Evolutionary conservation across 1,140 invertebrate genomes (phyloP), one percentile per base, ranked within the genome.

Genomic region (Bacillus rossius): DNA sequence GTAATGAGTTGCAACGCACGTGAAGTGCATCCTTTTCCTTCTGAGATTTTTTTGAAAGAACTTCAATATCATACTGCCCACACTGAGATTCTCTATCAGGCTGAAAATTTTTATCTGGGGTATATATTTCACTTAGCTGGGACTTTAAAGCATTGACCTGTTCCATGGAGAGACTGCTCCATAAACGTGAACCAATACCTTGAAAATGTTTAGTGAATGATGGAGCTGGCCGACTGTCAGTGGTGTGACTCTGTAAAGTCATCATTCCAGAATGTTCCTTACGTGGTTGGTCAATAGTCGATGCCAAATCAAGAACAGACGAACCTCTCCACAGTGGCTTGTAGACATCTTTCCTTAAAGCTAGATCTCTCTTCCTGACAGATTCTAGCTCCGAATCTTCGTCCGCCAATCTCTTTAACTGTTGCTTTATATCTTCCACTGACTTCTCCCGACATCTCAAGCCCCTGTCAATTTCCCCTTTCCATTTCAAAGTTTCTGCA

Each of bases 371-470:
- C 25, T 67, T 67, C 45, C 64, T 73, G 0, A 63, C 65, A 1
- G 64, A 65, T 66, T 79, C 77, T 45, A 75, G 49, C 48, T 76
- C 73, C 25, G 75, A 73, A 63, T 80, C 77, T 51, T 77, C 73
- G 4, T 70, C 71, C 8, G 73, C 68, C 1, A 83, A 71, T 68
- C 78, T 81, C 65, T 81, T 78, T 64, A 91, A 89, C 62, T 85
- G 81, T 60, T 87, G 82, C 55, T 84, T 82, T 19, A 96, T 79
- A 74, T 94, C 87, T 70, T 91, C 88, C 0, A 95, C 89, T 0
- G 91, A 94, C 68, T 89, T 87, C 68, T 94, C 88, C 70, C 91
- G 92, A 40, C 84, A 84, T 68, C 85, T 78, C 45, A 97, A 73
- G 0, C 89, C 88, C 42, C 84, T 79, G 65, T 96, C 93, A 20